phyloP scores from a whole-genome alignment of 2,113 vertebrate genomes.

The Periophthalmodon schlosseri region DNA sequence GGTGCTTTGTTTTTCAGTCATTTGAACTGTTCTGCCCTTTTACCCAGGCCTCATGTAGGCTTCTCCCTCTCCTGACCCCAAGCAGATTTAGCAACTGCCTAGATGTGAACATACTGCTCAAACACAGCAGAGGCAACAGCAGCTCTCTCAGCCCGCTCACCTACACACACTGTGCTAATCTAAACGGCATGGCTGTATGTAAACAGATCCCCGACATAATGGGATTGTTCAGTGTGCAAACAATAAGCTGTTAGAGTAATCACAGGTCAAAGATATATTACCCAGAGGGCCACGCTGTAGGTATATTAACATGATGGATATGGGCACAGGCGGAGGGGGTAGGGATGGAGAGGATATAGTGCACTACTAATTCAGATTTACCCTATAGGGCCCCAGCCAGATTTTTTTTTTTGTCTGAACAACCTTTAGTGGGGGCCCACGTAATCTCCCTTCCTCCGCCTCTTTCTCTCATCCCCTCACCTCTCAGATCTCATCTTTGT shows the following conservation, averaged over 20 bases:
- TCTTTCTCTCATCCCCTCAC: conserved; percentile 25
- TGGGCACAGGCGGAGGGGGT: conserved; percentile 61
- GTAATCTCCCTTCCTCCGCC: conserved; percentile 46
- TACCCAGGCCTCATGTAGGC: not conserved
- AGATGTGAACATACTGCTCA: conserved; percentile 22
- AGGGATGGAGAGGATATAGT: conserved; percentile 53
- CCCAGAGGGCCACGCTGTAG: conserved; percentile 66
- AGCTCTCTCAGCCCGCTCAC: conserved; percentile 5
- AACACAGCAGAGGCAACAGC: conserved; percentile 19
- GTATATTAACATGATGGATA: conserved; percentile 78
- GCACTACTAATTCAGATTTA: conserved; percentile 72
- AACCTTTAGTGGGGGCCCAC: conserved; percentile 33
- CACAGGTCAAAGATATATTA: conserved; percentile 77
- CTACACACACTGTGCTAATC: conserved; percentile 49
- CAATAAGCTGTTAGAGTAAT: conserved; percentile 81
- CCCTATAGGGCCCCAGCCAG: conserved; percentile 46
- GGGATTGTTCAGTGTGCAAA: conserved; percentile 79
- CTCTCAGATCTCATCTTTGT: conserved; percentile 6
- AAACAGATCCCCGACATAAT: conserved; percentile 78
- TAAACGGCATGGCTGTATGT: conserved; percentile 73
- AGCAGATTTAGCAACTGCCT: conserved; percentile 20
- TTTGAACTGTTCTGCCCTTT: conserved; percentile 4
- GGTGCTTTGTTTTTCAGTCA: conserved; percentile 27
- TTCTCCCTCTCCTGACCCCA: conserved; percentile 36
- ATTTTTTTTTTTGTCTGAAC: conserved; percentile 32